phyloP scores from a whole-genome alignment of 2,888 invertebrate species.

The Spilosoma lubricipeda region DNA sequence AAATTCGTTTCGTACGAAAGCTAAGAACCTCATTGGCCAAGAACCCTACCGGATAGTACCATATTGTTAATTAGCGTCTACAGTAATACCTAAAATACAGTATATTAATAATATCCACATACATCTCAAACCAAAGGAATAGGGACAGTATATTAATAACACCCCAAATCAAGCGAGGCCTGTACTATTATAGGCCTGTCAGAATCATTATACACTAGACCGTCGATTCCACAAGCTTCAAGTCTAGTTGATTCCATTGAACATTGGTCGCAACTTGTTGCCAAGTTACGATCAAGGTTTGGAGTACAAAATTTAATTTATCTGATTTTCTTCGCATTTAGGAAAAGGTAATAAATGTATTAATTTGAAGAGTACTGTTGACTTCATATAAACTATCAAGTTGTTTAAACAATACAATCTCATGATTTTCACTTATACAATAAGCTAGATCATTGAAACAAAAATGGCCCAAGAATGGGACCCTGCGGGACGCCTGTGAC shows the following conservation, averaged over 20 bases:
- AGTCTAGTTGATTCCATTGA: neutral
- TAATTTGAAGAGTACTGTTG: neutral
- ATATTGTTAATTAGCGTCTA: no score
- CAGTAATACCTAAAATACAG: no score
- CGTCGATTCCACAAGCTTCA: neutral
- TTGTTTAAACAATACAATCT: neutral
- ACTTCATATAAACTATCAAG: neutral
- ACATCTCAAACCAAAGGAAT: no score
- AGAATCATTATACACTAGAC: no score
- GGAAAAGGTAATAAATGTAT: neutral
- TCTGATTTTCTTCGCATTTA: neutral
- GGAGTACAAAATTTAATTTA: neutral
- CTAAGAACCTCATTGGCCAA: no score
- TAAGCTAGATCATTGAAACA: neutral
- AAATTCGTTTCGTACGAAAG: no score
- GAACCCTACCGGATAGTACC: no score
- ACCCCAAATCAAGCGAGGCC: no score
- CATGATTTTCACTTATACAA: neutral
- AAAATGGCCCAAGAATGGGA: neutral
- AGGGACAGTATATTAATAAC: no score
- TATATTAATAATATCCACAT: no score
- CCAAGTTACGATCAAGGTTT: no score
- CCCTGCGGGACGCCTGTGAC: neutral
- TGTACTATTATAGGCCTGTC: no score
- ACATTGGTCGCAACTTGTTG: neutral